A percentile compares a stretch with the other conserved stretches of the same genome.
Evolutionary conservation across 2,888 invertebrate genomes (phyloP).

Genomic region (Zele albiditarsus): DNA sequence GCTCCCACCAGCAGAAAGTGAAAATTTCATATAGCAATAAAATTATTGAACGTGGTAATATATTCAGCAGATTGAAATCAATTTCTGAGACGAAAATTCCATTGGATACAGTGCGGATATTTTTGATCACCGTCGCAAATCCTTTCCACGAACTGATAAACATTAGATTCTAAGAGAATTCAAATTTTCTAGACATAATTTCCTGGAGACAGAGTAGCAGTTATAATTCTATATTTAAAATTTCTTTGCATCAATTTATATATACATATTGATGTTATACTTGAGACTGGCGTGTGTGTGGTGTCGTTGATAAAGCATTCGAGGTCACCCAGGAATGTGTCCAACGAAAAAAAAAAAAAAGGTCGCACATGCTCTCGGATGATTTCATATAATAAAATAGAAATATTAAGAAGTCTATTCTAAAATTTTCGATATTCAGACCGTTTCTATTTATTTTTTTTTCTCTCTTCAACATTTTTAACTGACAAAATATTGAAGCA

Average conservation of each 20-base stretch:
- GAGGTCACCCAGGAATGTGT: neutral
- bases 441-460: no score
- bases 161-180: slow-evolving; percentile 5
- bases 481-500: no score
- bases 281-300: neutral
- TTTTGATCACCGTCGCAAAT: slow-evolving; percentile 2
- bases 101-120: neutral
- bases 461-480: no score
- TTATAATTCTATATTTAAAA: neutral
- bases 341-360: neutral
- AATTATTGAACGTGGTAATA: neutral
- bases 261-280: neutral
- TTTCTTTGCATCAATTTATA: neutral
- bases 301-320: neutral
- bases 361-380: neutral
- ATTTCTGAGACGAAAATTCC: neutral
- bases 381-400: neutral
- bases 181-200: slow-evolving; percentile 10
- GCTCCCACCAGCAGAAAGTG: slow-evolving; percentile 21
- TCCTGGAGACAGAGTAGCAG: neutral
- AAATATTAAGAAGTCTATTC: neutral
- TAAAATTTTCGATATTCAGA: no score
- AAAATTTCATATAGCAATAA: slow-evolving; percentile 19
- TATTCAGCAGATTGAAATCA: neutral
- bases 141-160: slow-evolving; percentile 9